Conservation (phyloP, 2,113 vertebrate genomes). For the Apaloderma vittatum region DNA sequence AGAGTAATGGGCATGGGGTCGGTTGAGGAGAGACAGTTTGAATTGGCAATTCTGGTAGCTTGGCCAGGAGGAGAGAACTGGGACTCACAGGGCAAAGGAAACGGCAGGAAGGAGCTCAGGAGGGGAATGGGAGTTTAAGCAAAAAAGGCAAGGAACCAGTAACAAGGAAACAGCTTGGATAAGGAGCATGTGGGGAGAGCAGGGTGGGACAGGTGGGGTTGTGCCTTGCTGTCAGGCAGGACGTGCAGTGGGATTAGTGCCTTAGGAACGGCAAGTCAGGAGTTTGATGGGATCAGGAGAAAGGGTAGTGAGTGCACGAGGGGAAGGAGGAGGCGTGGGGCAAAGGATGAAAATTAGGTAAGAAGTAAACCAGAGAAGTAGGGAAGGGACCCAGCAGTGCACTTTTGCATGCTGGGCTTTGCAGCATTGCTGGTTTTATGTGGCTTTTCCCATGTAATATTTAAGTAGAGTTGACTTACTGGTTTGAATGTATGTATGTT, state of each 20-base stretch:
- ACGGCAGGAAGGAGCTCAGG: neutral
- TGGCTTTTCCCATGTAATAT: neutral
- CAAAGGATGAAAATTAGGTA: neutral
- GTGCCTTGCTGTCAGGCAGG: neutral
- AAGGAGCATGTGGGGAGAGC: neutral
- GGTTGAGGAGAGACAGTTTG: neutral
- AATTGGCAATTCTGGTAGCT: neutral
- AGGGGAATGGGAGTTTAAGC: neutral
- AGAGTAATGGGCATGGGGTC: neutral
- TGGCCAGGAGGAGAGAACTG: accelerated
- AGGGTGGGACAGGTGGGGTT: neutral
- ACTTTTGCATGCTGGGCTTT: neutral
- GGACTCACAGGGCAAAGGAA: neutral
- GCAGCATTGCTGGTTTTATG: neutral
- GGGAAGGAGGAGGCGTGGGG: neutral
- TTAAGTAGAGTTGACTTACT: neutral
- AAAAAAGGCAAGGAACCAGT: neutral
- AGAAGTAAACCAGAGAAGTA: neutral
- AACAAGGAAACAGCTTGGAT: neutral
- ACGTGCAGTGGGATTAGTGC: neutral
- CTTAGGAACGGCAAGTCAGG: neutral
- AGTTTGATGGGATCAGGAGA: constrained; percentile 15
- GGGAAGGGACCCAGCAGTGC: neutral
- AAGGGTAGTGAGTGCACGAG: neutral
- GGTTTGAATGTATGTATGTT: neutral